phyloP scores from a whole-genome alignment of 2,797 vertebrate genomes.

The Apodemus agrarius region DNA sequence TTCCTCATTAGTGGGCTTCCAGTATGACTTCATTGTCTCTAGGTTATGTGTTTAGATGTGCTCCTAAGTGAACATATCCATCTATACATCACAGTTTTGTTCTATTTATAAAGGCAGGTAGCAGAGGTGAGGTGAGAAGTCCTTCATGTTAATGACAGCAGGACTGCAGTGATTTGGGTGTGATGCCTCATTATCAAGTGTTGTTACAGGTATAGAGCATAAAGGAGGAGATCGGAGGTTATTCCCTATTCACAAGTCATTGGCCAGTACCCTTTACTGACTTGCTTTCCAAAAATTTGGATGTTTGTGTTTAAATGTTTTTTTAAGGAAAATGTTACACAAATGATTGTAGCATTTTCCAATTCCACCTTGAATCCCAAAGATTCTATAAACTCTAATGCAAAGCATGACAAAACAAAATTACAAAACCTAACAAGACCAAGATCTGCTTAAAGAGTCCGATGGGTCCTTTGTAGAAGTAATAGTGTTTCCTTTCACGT shows the following conservation, averaged over 20 bases:
- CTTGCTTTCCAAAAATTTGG: background rate
- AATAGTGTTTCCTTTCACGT: conserved; percentile 65
- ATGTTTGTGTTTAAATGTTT: background rate
- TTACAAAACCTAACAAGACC: conserved; percentile 2
- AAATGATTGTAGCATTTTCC: conserved; percentile 1
- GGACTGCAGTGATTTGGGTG: background rate
- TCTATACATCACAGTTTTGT: background rate
- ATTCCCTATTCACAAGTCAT: background rate
- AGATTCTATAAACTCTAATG: conserved; percentile 41
- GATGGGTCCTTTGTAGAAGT: conserved; percentile 23
- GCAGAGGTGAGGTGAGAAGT: background rate
- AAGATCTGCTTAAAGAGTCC: background rate
- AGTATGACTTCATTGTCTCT: conserved; percentile 14
- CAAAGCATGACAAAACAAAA: background rate
- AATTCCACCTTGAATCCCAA: conserved; percentile 31
- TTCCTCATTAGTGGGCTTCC: conserved; percentile 32
- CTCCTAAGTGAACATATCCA: background rate
- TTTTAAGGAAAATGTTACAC: conserved; percentile 3
- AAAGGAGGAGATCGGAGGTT: background rate
- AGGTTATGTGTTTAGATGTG: background rate
- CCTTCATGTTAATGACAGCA: background rate
- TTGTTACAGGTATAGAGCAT: background rate
- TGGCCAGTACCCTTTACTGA: conserved; percentile 7
- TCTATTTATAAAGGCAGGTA: conserved; percentile 25
- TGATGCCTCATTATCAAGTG: background rate